Conservation (phyloP, 2,888 invertebrate species). For the Leistus spinibarbis region DNA sequence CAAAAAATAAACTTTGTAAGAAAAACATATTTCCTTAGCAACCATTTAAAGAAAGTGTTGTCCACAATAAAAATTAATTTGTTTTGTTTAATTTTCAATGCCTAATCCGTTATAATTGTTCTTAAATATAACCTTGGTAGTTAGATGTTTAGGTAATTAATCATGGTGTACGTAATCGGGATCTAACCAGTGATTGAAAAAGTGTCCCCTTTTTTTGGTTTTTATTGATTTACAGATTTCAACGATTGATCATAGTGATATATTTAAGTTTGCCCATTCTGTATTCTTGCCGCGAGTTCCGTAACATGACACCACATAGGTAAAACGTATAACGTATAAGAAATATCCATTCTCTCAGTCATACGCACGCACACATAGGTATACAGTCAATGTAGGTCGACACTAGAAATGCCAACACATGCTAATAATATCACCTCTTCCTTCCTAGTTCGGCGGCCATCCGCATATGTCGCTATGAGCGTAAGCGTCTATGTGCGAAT, state of each 20-base stretch:
- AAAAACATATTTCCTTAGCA: too few relatives aligned
- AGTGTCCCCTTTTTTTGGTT: too few relatives aligned
- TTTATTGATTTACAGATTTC: neutral
- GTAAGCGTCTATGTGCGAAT: neutral
- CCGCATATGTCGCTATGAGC: neutral
- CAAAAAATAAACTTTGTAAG: too few relatives aligned
- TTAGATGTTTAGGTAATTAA: too few relatives aligned
- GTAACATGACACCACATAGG: neutral
- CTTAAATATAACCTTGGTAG: too few relatives aligned
- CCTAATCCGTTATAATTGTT: too few relatives aligned
- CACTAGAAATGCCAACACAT: constrained; percentile 7
- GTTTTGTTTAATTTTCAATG: too few relatives aligned
- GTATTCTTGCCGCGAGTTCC: neutral
- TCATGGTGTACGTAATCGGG: too few relatives aligned
- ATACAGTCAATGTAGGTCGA: neutral
- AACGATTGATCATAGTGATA: neutral
- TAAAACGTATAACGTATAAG: too few relatives aligned
- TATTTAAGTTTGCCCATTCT: neutral
- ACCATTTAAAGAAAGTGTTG: too few relatives aligned
- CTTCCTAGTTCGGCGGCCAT: neutral
- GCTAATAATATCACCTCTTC: constrained; percentile 1
- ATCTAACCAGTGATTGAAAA: too few relatives aligned
- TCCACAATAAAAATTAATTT: too few relatives aligned
- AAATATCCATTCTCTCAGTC: neutral
- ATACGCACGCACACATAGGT: neutral